These are phyloP conservation scores for Acomys russatus DNA, from an alignment of 2,797 vertebrate genomes.

Conservation along the genomic window DNA sequence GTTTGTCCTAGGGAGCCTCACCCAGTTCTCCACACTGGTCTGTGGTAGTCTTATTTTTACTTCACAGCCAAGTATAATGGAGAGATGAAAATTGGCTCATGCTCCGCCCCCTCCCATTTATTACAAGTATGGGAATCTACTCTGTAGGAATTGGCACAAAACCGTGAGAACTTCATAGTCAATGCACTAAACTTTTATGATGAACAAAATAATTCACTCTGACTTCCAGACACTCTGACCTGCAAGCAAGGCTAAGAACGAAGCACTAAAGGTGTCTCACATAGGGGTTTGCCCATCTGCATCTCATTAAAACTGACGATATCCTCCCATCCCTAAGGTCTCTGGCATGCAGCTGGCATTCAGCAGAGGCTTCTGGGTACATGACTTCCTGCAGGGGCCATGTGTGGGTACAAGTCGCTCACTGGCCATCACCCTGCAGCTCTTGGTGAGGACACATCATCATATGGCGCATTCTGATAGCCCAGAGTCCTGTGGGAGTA, in stretches of 20 bases:
- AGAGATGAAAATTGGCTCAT: neutral
- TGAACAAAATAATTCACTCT: neutral
- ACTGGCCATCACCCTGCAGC: neutral
- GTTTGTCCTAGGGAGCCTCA: neutral
- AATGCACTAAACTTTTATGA: neutral
- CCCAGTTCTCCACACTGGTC: neutral
- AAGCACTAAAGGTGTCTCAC: rapidly evolving
- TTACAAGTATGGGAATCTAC: neutral
- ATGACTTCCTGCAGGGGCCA: neutral
- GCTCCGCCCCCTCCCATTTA: neutral
- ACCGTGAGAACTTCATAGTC: neutral
- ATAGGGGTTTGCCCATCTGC: too few species aligned
- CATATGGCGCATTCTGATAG: neutral
- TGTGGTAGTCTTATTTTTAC: neutral
- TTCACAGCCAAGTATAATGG: neutral
- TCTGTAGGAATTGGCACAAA: neutral
- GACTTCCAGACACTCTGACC: neutral
- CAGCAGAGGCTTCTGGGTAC: neutral
- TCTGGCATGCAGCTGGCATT: neutral
- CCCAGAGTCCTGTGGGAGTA: neutral
- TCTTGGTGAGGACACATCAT: neutral
- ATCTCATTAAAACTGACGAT: neutral
- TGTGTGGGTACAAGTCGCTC: rapidly evolving
- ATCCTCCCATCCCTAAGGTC: rapidly evolving
- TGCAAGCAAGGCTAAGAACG: too few species aligned